Conservation (phyloP, 2,797 vertebrate species). For the Ceyx erithaca region DNA sequence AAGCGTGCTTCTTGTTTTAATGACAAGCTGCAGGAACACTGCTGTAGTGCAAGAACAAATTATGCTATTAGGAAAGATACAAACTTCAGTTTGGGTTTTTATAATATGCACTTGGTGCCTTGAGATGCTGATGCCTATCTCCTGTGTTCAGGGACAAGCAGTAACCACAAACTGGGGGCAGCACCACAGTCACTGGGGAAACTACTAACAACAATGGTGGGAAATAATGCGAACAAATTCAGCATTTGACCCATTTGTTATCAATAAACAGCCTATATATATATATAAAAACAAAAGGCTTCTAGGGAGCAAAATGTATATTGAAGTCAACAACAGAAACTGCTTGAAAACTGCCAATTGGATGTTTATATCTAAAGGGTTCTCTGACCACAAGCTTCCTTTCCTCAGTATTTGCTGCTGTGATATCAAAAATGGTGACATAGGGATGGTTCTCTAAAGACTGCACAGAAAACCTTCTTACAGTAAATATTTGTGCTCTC, state of each 20-base stretch:
- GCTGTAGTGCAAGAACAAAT: background rate
- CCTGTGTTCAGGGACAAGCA: background rate
- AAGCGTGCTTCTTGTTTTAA: background rate
- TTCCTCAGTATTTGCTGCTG: background rate
- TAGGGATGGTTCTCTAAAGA: background rate
- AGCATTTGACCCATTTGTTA: background rate
- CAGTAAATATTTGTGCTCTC: slow-evolving; percentile 17
- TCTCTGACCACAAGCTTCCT: background rate
- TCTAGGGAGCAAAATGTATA: background rate
- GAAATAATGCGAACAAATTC: background rate
- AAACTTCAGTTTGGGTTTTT: background rate
- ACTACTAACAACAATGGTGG: too few species aligned
- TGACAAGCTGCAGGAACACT: slow-evolving; percentile 24
- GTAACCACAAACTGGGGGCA: background rate
- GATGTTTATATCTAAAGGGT: background rate
- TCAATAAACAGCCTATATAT: background rate
- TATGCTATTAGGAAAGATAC: background rate
- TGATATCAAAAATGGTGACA: background rate
- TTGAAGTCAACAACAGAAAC: background rate
- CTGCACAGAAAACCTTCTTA: background rate
- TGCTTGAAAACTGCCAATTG: background rate
- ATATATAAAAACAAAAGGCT: background rate
- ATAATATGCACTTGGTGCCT: background rate
- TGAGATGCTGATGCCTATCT: background rate
- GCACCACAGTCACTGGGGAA: background rate